These are phyloP conservation scores for Geothlypis trichas DNA, from an alignment of 2,113 vertebrate species.

Conservation along the genomic window DNA sequence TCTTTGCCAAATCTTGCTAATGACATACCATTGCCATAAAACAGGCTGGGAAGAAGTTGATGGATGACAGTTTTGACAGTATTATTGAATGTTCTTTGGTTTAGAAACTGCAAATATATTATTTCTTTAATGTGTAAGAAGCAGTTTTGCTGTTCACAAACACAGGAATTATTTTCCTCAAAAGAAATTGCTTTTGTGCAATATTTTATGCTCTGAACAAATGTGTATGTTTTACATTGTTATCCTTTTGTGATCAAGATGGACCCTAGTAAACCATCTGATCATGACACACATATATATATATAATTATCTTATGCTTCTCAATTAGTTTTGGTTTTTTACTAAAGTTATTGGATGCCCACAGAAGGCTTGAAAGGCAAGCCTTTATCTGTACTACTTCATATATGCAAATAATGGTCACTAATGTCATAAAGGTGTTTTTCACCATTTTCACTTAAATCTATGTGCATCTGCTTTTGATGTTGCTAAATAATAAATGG, in stretches of 20 bases:
- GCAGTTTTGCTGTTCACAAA: constrained; percentile 62
- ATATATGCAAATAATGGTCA: constrained; percentile 66
- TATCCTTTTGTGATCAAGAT: constrained; percentile 62
- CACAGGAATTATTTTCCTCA: constrained; percentile 62
- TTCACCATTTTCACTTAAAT: constrained; percentile 62
- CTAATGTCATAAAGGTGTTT: constrained; percentile 66
- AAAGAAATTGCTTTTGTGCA: constrained; percentile 80
- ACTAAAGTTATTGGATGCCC: constrained; percentile 53
- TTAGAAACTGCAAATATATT: constrained; percentile 60
- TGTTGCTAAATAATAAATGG: constrained; percentile 65
- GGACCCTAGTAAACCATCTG: constrained; percentile 48
- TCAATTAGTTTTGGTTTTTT: constrained; percentile 39
- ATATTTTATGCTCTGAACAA: constrained; percentile 84
- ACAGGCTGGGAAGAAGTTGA: constrained; percentile 58
- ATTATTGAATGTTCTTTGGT: constrained; percentile 76
- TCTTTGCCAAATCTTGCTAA: constrained; percentile 82
- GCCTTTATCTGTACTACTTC: constrained; percentile 59
- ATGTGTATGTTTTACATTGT: constrained; percentile 66
- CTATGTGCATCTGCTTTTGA: constrained; percentile 65
- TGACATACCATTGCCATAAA: constrained; percentile 68
- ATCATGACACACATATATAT: background rate
- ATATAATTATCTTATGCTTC: constrained; percentile 38
- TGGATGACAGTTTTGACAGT: constrained; percentile 76
- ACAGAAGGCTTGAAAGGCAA: constrained; percentile 57
- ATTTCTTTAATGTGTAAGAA: constrained; percentile 55